Conservation (phyloP, 2,797 vertebrate genomes). For the Pagetopsis macropterus region DNA sequence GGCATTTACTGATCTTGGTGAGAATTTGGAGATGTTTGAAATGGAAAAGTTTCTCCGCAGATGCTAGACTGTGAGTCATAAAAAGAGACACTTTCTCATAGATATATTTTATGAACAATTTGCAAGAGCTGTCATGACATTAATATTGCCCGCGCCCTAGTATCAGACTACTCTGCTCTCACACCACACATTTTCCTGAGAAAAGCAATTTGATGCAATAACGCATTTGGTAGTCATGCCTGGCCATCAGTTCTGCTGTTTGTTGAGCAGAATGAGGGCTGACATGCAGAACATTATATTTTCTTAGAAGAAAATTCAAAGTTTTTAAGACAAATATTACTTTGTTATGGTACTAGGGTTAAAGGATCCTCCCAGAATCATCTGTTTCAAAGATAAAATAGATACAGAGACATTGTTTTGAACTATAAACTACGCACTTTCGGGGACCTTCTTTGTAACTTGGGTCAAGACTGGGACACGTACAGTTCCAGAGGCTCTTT, state of each 20-base stretch:
- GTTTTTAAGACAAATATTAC: conserved; percentile 25
- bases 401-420: conserved; percentile 27
- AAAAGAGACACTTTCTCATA: conserved; percentile 65
- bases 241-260: conserved; percentile 36
- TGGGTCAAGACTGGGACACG: conserved; percentile 64
- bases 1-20: conserved; percentile 42
- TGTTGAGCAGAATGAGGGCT: background rate
- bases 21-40: conserved; percentile 53
- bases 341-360: conserved; percentile 10
- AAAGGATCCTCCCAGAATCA: conserved; percentile 36
- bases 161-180: conserved; percentile 30
- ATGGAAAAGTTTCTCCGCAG: conserved; percentile 48
- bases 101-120: conserved; percentile 61
- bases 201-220: conserved; percentile 30
- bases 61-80: conserved; percentile 54
- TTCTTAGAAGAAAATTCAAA: background rate
- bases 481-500: conserved; percentile 65
- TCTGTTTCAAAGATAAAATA: conserved; percentile 22
- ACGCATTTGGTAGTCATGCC: conserved; percentile 15
- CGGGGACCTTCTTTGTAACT: conserved; percentile 29
- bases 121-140: conserved; percentile 61
- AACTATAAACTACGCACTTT: conserved; percentile 12
- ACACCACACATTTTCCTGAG: conserved; percentile 36
- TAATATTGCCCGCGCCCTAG: conserved; percentile 45
- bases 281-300: background rate